Conservation (phyloP, 2,888 invertebrate genomes). For the Drosophila subsilvestris region DNA sequence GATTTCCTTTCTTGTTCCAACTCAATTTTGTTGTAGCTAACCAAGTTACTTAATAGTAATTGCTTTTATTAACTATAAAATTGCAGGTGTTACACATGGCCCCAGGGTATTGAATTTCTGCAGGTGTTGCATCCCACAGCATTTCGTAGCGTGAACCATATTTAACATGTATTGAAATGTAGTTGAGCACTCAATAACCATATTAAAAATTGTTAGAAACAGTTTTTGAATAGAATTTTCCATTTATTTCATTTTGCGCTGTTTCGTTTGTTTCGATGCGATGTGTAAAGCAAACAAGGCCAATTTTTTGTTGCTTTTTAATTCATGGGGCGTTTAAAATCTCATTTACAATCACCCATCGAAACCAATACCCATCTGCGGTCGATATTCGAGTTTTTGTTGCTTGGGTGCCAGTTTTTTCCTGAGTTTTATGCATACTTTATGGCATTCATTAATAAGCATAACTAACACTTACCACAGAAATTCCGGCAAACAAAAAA, state of each 20-base stretch:
- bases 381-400: constrained; percentile 13
- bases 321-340: constrained; percentile 24
- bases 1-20: too few relatives aligned
- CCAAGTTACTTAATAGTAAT: too few relatives aligned
- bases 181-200: too few relatives aligned
- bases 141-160: too few relatives aligned
- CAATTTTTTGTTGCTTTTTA: constrained; percentile 34
- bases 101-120: too few relatives aligned
- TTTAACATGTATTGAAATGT: too few relatives aligned
- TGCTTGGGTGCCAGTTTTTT: constrained; percentile 27
- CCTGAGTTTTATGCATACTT: constrained; percentile 11
- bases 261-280: not conserved
- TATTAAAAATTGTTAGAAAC: too few relatives aligned
- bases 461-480: constrained; percentile 65
- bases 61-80: too few relatives aligned
- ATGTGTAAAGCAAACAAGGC: constrained; percentile 18
- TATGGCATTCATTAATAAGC: constrained; percentile 39
- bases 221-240: too few relatives aligned
- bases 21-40: too few relatives aligned
- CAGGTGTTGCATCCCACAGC: too few relatives aligned
- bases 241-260: not conserved
- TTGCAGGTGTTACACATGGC: too few relatives aligned
- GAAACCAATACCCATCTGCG: not conserved
- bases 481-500: constrained; percentile 55
- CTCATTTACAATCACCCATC: constrained; percentile 23